A percentile compares a stretch with the other conserved stretches of the same genome.
These are phyloP conservation scores for Xestia sexstrigata DNA, from an alignment of 2,888 invertebrate species.

Conservation along the genomic window DNA sequence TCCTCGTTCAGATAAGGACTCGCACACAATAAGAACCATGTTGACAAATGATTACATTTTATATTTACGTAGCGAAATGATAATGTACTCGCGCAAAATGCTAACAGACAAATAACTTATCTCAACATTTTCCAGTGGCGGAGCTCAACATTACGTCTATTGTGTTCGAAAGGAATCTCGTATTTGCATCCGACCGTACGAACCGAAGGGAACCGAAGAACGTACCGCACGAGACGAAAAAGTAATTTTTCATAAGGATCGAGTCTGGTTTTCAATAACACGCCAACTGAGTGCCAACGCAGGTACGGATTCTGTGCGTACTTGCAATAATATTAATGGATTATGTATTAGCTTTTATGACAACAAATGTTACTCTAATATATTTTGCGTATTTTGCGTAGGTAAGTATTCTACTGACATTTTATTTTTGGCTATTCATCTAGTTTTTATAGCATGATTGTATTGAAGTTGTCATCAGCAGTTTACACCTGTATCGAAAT, in stretches of 20 bases:
- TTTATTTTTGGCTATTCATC: constrained; percentile 2
- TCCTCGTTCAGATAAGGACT: constrained; percentile 44
- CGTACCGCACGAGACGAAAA: constrained; percentile 79
- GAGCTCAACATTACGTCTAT: constrained; percentile 83
- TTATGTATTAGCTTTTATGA: constrained; percentile 59
- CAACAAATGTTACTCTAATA: constrained; percentile 30
- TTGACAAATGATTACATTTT: constrained; percentile 69
- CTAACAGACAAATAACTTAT: constrained; percentile 85
- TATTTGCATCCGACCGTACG: constrained; percentile 84
- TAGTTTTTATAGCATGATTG: background rate
- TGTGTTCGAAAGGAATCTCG: constrained; percentile 85
- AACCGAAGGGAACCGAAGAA: constrained; percentile 76
- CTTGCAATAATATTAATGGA: constrained; percentile 67
- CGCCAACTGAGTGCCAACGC: constrained; percentile 75
- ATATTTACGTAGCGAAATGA: constrained; percentile 68
- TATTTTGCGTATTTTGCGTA: constrained; percentile 9
- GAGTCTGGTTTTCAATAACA: constrained; percentile 82
- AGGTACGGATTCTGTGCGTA: constrained; percentile 64
- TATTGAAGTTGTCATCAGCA: background rate
- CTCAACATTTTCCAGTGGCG: constrained; percentile 83
- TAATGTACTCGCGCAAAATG: constrained; percentile 76
- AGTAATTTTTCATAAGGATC: constrained; percentile 84
- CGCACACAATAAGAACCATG: constrained; percentile 61
- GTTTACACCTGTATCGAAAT: background rate
- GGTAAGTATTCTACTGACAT: background rate